Base-by-base conservation (phyloP, 2,888 invertebrate species). In the Drosophila formosana region DNA sequence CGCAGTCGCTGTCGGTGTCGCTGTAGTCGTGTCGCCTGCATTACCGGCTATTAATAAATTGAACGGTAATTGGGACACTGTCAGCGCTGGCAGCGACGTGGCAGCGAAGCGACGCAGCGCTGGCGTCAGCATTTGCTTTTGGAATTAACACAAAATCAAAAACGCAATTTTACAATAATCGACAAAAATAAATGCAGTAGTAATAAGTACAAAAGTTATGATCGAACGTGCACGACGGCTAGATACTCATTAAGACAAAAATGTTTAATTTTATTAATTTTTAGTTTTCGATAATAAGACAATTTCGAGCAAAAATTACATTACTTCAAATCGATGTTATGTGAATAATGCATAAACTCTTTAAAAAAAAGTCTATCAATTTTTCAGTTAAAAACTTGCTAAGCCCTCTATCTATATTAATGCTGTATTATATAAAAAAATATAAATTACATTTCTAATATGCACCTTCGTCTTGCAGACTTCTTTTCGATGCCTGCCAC, bases 401-500 rank as follows among this genome's bases (percentile, higher is more conserved):
- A 18, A 18, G 18, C 18, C 18, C 18, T 1, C 1, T 18, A 18
- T 18, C 18, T 18, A 18, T 1, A 18, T 18, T 18, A 18, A 18
- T 18, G 18, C 18, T 18, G 18, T 18, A 18, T 18, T 1, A 18
- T 18, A 18, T 2, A 18, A 28, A 5, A 28, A 28, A 28, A 28
- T 28, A 28, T 2, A 18, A 18, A 18, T 28, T 28, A 28, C 3
- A 8, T 11, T 43, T 57, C 25, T 50, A 45, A 69, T 53, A 11
- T 32, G 3, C 0, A 9, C 30, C 13, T 32, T 32, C 6, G 18
- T 47, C 25, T 69, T 80, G 9, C 72, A 90, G 90, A 90, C 83
- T 91, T 90, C 69, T 91, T 90, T 66, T 84, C 89, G 18, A 66
- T 90, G 75, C 90, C 90, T 69, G 79, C 90, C 45, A 88, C 90